These are phyloP conservation scores for Genyomyrus donnyi DNA, from an alignment of 2,113 vertebrate genomes.

Conservation along the genomic window DNA sequence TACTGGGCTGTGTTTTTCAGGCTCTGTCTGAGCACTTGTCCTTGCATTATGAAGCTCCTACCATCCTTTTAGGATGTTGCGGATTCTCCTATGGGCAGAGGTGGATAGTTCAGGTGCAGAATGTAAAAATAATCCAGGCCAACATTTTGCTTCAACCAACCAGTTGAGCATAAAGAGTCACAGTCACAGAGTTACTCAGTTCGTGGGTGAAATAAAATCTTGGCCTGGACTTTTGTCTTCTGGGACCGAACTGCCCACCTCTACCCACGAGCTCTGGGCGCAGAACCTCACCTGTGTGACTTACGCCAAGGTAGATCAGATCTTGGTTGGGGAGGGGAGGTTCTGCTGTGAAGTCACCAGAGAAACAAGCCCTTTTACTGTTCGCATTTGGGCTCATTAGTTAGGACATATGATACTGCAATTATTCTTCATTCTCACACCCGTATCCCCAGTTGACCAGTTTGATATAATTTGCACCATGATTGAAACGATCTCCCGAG, in stretches of 20 bases:
- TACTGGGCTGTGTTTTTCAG: not conserved
- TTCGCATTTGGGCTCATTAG: conserved; percentile 1
- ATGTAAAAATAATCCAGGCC: not conserved
- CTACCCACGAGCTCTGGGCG: not conserved
- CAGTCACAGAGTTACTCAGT: not conserved
- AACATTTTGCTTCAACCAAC: not conserved
- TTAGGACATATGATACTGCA: not conserved
- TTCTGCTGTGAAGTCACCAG: not conserved
- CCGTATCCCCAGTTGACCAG: not conserved
- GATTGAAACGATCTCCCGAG: not conserved
- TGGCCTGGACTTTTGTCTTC: not conserved
- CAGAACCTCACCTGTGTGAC: not conserved
- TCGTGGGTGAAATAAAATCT: not conserved
- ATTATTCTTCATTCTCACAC: not conserved
- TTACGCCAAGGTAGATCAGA: not conserved
- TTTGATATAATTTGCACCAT: not conserved
- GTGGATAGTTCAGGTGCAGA: not conserved
- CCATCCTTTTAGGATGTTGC: not conserved
- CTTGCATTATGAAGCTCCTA: not conserved
- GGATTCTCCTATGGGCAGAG: not conserved
- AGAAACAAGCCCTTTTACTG: not conserved
- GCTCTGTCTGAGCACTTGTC: not conserved
- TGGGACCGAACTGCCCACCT: not conserved
- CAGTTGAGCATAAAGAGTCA: not conserved
- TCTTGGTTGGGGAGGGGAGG: not conserved